These are phyloP conservation scores for Cosmopolites sordidus DNA, from an alignment of 2,888 invertebrate genomes.

Conservation along the genomic window DNA sequence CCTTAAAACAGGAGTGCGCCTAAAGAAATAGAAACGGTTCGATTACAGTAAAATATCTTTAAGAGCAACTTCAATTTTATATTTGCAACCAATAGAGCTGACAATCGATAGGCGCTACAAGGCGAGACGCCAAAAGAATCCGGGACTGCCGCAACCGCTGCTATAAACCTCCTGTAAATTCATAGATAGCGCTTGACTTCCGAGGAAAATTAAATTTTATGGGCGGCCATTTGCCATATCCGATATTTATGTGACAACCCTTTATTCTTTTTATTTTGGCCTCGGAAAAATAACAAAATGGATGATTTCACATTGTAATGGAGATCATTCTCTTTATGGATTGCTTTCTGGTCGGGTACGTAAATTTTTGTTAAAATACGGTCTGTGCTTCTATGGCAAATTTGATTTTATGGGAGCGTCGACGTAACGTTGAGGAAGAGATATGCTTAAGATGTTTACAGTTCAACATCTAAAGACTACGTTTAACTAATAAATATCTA, in stretches of 20 bases:
- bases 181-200: constrained; percentile 24
- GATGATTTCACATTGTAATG: constrained; percentile 13
- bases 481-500: no score
- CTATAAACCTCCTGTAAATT: constrained; percentile 24
- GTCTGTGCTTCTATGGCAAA: neutral
- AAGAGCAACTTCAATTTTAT: no score
- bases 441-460: no score
- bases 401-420: neutral
- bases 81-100: constrained; percentile 4
- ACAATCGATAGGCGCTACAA: constrained; percentile 15
- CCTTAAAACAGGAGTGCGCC: no score
- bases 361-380: neutral
- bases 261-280: constrained; percentile 17
- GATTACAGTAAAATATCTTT: no score
- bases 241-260: constrained; percentile 19
- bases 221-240: constrained; percentile 19
- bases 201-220: constrained; percentile 19
- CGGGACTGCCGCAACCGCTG: neutral
- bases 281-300: constrained; percentile 13
- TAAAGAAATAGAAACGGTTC: no score
- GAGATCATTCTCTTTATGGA: constrained; percentile 18
- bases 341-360: constrained; percentile 7
- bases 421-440: neutral
- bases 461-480: no score
- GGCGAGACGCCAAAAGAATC: constrained; percentile 3